A percentile compares a stretch with the other conserved stretches of the same genome.
phyloP scores from a whole-genome alignment of 2,888 invertebrate species.

The Altica lythri region DNA sequence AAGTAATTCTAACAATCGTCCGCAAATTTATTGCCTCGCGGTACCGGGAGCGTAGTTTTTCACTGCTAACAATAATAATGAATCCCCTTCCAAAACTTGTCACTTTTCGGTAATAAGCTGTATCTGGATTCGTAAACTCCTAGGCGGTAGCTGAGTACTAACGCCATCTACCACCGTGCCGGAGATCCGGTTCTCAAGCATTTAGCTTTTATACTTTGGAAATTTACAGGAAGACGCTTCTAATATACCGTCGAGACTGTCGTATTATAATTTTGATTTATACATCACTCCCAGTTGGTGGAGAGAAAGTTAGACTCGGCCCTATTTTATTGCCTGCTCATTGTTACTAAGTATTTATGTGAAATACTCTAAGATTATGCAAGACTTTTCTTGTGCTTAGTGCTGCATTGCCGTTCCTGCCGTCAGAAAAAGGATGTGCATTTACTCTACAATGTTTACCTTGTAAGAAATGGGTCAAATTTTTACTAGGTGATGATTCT shows the following conservation, averaged over 20 bases:
- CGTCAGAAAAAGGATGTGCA: too few species aligned
- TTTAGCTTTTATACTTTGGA: conserved; percentile 41
- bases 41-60: conserved; percentile 10
- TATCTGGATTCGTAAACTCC: conserved; percentile 40
- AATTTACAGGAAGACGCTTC: conserved; percentile 42
- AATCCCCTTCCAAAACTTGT: conserved; percentile 22
- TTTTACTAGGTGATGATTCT: too few species aligned
- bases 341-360: conserved; percentile 38
- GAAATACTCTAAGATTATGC: conserved; percentile 17
- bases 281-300: conserved; percentile 28
- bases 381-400: neutral
- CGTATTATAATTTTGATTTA: conserved; percentile 47
- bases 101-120: conserved; percentile 39
- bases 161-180: conserved; percentile 32
- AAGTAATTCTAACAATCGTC: conserved; percentile 8
- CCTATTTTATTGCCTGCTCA: conserved; percentile 43
- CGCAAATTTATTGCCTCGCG: conserved; percentile 4
- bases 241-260: conserved; percentile 45
- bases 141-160: conserved; percentile 25
- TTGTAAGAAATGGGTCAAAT: too few species aligned
- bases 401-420: neutral
- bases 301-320: conserved; percentile 41
- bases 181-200: conserved; percentile 37
- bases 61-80: conserved; percentile 5
- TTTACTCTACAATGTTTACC: too few species aligned